phyloP scores from a whole-genome alignment of 2,113 vertebrate species.

The Dicentrarchus labrax region DNA sequence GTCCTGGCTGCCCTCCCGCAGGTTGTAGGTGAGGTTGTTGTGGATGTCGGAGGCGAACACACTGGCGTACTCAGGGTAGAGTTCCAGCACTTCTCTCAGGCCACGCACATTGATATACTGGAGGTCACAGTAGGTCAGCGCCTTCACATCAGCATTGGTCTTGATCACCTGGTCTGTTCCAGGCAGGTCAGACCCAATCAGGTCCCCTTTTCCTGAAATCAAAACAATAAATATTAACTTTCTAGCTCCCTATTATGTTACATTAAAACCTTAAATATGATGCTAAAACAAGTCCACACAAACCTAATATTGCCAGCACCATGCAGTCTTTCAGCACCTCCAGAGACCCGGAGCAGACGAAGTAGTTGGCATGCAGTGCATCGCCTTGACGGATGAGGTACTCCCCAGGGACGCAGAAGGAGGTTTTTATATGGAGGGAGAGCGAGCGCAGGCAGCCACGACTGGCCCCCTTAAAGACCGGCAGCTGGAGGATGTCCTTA shows the following conservation, averaged over 20 bases:
- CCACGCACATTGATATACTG: conserved; percentile 92
- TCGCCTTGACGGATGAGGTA: conserved; percentile 95
- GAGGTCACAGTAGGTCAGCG: conserved; percentile 95
- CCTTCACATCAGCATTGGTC: conserved; percentile 95
- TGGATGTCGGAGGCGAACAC: conserved; percentile 91
- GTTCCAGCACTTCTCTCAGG: conserved; percentile 91
- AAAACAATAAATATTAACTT: neutral
- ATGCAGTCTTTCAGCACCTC: conserved; percentile 94
- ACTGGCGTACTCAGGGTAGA: conserved; percentile 93
- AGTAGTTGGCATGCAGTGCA: conserved; percentile 94
- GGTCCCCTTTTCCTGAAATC: conserved; percentile 92
- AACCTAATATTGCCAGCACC: conserved; percentile 96
- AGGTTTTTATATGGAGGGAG: conserved; percentile 96
- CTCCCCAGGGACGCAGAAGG: conserved; percentile 95
- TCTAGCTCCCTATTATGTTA: neutral
- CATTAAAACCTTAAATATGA: neutral
- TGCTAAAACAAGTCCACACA: conserved; percentile 61
- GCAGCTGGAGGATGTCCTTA: conserved; percentile 97
- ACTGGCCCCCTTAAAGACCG: conserved; percentile 93
- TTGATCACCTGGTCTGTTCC: conserved; percentile 91
- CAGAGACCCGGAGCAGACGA: conserved; percentile 95
- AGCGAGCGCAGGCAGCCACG: conserved; percentile 95
- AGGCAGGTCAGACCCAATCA: conserved; percentile 94
- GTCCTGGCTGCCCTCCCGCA: conserved; percentile 92
- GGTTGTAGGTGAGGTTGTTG: conserved; percentile 97